Base-by-base conservation (phyloP, 2,113 vertebrate genomes). In the Cebus imitator region DNA sequence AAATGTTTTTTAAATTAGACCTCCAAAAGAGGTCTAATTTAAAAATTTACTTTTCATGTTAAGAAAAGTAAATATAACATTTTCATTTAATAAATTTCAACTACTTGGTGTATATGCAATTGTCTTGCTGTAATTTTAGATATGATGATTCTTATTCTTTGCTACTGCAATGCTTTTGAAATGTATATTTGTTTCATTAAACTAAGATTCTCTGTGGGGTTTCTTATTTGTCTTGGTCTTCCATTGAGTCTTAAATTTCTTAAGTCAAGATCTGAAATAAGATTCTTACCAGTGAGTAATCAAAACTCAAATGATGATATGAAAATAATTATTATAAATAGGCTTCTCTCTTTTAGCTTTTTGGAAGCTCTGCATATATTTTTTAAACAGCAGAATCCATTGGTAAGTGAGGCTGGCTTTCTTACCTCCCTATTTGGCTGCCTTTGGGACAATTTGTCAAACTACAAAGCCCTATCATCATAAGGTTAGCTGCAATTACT, bases 131-230 rank as follows among this genome's bases (percentile, higher is more conserved):
- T 43, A 80, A 27, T 87, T 95, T 84, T 87, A 43, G 13, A 25
- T 83, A 27, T 27, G 18, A 81, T 75, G 66, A 10, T 82, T 92
- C 32, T 66, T 35, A 86, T 82, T 61, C 3, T 94, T 82, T 92
- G 43, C 6, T 57, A 57, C 27, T 64, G 16, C 23, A 86, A n/a
- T 43, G 7, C 5, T 70, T 92, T 45, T 90, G 18, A 87, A 96
- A 94, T 37, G 78, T 48, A 37, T n/a, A 70, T 21, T 89, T 85
- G 17, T 72, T 91, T 76, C 48, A 94, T 82, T 92, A 90, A 73
- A 70, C 14, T 57, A 10, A 82, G 48, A 35, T 79, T 92, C 32
- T 43, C 27, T 72, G 90, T 50, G 23, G 5, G 2, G 23, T 79
- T 87, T 94, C 48, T 88, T 58, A 25, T 27, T 79, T 14, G 9